A percentile compares a stretch with the other conserved stretches of the same genome.
phyloP scores from a whole-genome alignment of 37 sponge, comb jelly and placozoan species.

The Spongilla lacustris region DNA sequence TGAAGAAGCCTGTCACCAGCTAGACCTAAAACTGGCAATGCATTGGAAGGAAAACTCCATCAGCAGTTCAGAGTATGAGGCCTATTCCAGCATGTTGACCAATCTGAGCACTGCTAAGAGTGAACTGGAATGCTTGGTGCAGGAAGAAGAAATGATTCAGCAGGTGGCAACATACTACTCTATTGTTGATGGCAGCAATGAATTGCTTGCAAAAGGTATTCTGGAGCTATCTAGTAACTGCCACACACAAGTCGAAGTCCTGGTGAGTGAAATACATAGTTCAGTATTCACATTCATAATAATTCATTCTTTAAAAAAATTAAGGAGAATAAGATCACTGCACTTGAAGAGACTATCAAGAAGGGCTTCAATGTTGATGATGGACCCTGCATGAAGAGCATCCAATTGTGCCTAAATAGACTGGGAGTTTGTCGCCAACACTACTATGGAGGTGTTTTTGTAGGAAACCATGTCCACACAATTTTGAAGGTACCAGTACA shows the following conservation, averaged over 20 bases:
- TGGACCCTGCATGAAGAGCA: constrained; percentile 13
- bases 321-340: background rate
- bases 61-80: no score
- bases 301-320: background rate
- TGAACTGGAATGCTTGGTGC: no score
- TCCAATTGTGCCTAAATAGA: constrained; percentile 3
- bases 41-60: no score
- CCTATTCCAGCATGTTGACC: no score
- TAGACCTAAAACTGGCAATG: constrained; percentile 29
- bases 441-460: constrained; percentile 45
- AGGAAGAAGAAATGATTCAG: background rate
- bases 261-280: background rate
- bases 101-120: no score
- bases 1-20: constrained; percentile 25
- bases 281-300: background rate
- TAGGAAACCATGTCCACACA: constrained; percentile 59
- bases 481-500: constrained; percentile 31
- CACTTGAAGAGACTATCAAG: background rate
- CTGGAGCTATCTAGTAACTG: background rate
- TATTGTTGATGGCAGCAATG: constrained; percentile 1
- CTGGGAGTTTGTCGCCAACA: constrained; percentile 30
- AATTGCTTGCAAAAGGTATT: background rate
- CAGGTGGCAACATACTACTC: background rate
- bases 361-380: constrained; percentile 6
- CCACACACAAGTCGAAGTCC: background rate